phyloP scores from a whole-genome alignment of 2,113 vertebrate genomes.

The Zapus hudsonius region DNA sequence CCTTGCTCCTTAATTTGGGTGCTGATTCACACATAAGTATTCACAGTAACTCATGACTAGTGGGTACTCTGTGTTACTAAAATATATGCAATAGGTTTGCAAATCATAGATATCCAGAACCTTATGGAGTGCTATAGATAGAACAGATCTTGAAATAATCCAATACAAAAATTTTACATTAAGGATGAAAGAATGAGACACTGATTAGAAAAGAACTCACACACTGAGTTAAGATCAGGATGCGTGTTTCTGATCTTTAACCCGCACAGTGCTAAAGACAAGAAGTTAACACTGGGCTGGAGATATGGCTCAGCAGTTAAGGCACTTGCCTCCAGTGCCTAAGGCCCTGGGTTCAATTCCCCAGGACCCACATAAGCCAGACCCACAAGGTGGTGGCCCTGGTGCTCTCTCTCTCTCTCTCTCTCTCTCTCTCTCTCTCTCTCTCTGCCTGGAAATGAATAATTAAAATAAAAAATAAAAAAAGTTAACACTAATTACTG shows the following conservation, averaged over 20 bases:
- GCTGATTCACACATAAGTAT: not conserved
- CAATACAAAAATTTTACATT: not conserved
- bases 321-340: no score
- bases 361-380: no score
- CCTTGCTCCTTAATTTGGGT: not conserved
- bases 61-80: conserved; percentile 8
- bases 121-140: not conserved
- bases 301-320: no score
- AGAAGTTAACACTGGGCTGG: not conserved
- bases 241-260: not conserved
- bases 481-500: not conserved
- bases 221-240: not conserved
- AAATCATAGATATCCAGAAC: conserved; percentile 1
- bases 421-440: no score
- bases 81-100: not conserved
- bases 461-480: no score
- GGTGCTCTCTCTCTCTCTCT: no score
- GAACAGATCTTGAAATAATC: not conserved
- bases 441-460: no score
- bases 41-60: not conserved
- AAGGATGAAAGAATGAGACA: not conserved
- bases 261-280: not conserved
- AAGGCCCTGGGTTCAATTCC: no score
- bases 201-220: not conserved
- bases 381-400: no score